These are phyloP conservation scores for Molossus alvarezi DNA, from an alignment of 2,797 vertebrate species.

Conservation along the genomic window DNA sequence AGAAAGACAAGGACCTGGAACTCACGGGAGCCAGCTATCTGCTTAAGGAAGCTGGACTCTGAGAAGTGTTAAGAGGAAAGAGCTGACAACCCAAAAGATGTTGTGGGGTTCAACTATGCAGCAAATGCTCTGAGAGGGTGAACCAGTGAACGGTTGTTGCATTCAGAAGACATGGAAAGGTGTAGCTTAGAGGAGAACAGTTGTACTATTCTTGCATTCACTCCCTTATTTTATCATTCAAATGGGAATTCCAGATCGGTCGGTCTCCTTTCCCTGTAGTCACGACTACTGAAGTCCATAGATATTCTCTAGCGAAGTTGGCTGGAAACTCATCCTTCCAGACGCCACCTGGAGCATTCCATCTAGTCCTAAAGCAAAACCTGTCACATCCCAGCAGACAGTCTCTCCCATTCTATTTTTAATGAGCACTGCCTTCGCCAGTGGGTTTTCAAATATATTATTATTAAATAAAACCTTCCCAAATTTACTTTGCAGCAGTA, in stretches of 20 bases:
- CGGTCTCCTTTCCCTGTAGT: not conserved
- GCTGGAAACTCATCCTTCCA: not conserved
- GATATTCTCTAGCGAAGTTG: not conserved
- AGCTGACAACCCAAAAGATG: not conserved
- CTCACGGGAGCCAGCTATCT: too few relatives aligned
- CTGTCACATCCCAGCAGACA: not conserved
- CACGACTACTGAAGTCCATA: not conserved
- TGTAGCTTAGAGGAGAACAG: not conserved
- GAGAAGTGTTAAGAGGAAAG: rapidly evolving
- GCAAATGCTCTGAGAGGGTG: not conserved
- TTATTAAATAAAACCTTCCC: slow-evolving; percentile 79
- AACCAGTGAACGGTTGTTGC: too few relatives aligned
- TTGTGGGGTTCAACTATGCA: not conserved
- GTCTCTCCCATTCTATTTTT: not conserved
- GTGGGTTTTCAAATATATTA: slow-evolving; percentile 48
- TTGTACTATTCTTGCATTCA: rapidly evolving
- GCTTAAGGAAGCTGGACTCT: not conserved
- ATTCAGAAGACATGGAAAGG: not conserved
- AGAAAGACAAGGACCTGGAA: not conserved
- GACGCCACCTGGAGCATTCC: slow-evolving; percentile 39
- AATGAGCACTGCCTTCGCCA: slow-evolving; percentile 1
- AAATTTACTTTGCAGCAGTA: slow-evolving; percentile 72
- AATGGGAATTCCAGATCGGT: not conserved
- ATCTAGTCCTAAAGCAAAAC: not conserved
- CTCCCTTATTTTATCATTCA: not conserved